Base-by-base conservation (phyloP, 2,888 invertebrate species). In the Chloroclystis v-ata region DNA sequence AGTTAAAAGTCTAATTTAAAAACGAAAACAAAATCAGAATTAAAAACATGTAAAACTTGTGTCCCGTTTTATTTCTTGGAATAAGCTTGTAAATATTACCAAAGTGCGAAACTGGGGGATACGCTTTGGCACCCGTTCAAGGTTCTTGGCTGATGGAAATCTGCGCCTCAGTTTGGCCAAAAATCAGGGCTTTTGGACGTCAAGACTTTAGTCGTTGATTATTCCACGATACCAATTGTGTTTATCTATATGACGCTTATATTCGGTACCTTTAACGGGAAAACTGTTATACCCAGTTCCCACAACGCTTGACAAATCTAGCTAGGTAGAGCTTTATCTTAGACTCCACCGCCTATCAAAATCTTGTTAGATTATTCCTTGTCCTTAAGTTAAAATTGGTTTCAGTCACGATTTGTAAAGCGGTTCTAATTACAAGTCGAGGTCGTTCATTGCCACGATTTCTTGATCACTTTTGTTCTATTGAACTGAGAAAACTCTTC, bases 81-180 rank as follows among this genome's bases (percentile, higher is more conserved):
- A 69, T 68, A 72, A 71, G 72, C 71, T 63, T 48, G 57, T 60
- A 62, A 69, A 68, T 72, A 67, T 71, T 72, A 74, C 72, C 61
- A 54, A 63, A 67, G 61, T 72, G 74, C 75, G 67, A 63, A 69
- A 73, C 71, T 71, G 50, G 56, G 64, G 70, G 70, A 72, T 71
- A 71, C 63, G 66, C 64, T 66, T 63, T 72, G 91, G 93, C 78
- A 92, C 5, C 7, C 10, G 74, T 78, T 84, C 88, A 87, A 88
- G 87, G 86, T 79, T 77, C 49, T 39, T 49, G 52, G 65, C 46
- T 47, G 35, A 58, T 74, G 77, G 74, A 82, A 84, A 75, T 85
- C 65, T 84, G 69, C 86, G 82, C 75, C 86, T 88, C 69, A 68
- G 70, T 87, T 88, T 83, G 84, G 82, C 79, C 58, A 72, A 78